Evolutionary conservation across 1,140 invertebrate genomes (phyloP), one percentile per base, ranked within the genome.

Genomic region (Aphis craccivora): DNA sequence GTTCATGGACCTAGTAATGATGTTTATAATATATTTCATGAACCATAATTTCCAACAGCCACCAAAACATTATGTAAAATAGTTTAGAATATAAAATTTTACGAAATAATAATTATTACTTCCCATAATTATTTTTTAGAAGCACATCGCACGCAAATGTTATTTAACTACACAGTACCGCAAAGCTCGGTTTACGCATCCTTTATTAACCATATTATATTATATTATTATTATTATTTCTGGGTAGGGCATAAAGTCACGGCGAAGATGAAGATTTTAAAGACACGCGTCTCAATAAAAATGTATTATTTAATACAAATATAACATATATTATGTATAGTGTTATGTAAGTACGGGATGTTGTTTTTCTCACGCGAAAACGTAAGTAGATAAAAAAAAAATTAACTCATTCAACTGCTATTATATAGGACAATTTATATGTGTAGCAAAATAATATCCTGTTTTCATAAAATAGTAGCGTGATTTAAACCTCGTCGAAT

Each of bases 361-460:
- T 30, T 67, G 14, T 67, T 67, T 67, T n/a, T n/a, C 30, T 60
- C 60, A 67, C 30, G 14, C 9, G 14, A 76, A 76, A 76, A 76
- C 60, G 60, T 20, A 76, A 76, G n/a, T 76, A n/a, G 60, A n/a
- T 76, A n/a, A 76, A 76, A 76, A 67, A 67, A 67, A 67, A 60
- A 45, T n/a, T 67, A n/a, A 76, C 60, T 76, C 11, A 18, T 67
- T 0, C 30, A 30, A 35, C 60, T 18, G 30, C 60, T 76, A 35
- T 76, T 76, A 35, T 76, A 76, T 76, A 18, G 30, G 11, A n/a
- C 14, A 18, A 18, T n/a, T 76, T 35, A n/a, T n/a, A n/a, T n/a
- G n/a, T n/a, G 14, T n/a, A 76, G 30, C 30, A 23, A 18, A n/a
- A 76, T 76, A n/a, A 76, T 76, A 76, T 76, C n/a, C 60, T 76